Evolutionary conservation across 1,140 invertebrate species (phyloP), one percentile per base, ranked within the genome.

Genomic region (Lamellibrachia luymesi): DNA sequence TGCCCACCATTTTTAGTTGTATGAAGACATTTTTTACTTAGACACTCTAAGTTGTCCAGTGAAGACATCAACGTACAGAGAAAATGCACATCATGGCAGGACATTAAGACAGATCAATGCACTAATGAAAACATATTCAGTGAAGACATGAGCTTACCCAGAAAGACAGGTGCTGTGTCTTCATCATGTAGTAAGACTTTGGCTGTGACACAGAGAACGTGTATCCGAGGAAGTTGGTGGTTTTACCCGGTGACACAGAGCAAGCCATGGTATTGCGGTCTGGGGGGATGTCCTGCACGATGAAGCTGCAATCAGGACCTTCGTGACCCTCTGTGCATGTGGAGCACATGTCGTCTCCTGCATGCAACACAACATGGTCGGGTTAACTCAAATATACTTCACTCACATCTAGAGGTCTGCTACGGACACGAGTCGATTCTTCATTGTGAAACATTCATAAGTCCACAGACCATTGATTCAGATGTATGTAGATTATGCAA

Each of bases 101-200:
- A 38, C 38, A 38, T 38, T 38, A 38, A 38, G 38, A 38, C 38
- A 38, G 38, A 38, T 38, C 38, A 38, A 38, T 38, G 38, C 38
- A 38, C 38, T 38, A 38, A 38, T 38, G 38, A 38, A 38, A 38
- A 1, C 38, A 38, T 1, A 38, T 38, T 38, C 52, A 80, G 64
- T 22, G 64, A 80, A 8, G 6, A 80, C 8, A 80, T 80, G 13
- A 80, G 50, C 90, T 38, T 50, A 91, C 90, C 90, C 38, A 50
- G 50, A 91, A 51, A 27, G 90, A 91, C 49, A 91, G 90, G 17
- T 91, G 90, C 22, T 91, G 90, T 91, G 90, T 91, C 50, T 91
- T 91, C 17, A 91, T 91, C 90, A 91, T 91, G 90, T 49, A 91
- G 90, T 50, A 91, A 7, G 50, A 51, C 50, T 51, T 51, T 13